Base-by-base conservation (phyloP, 2,888 invertebrate genomes). In the Diaphora mendica region DNA sequence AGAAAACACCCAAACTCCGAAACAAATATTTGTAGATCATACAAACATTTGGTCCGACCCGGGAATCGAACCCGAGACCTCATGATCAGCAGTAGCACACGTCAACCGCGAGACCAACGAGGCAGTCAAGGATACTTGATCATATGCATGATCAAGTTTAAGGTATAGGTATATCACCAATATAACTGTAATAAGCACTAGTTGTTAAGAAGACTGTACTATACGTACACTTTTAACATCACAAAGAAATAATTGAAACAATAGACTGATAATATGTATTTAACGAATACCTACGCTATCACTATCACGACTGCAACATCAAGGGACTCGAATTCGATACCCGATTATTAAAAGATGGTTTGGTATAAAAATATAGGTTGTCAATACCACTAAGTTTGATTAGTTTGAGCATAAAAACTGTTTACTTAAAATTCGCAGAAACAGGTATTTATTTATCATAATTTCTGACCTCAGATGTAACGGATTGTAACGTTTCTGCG, bases 361-460 rank as follows among this genome's bases (percentile, higher is more conserved):
- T 13, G 11, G 9, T 55, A 13, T 55, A 26, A 33, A 33, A 3
- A 33, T n/a, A n/a, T n/a, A n/a, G n/a, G n/a, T n/a, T n/a, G n/a
- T n/a, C n/a, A n/a, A n/a, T n/a, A n/a, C n/a, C n/a, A n/a, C n/a
- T 33, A 4, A 13, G 3, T 59, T n/a, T 26, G 13, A 13, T 59
- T 59, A 26, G 26, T 59, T 23, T 13, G 26, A 59, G 26, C 26
- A n/a, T n/a, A 13, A 59, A 59, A 59, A 26, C 26, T 26, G 59
- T 59, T 59, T 26, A 44, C 26, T 9, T n/a, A 59, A 42, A 13
- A 17, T 70, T 15, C 39, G 8, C 26, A 20, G 42, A 26, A 70
- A 70, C 59, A 30, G 17, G 20, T 62, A n/a, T 42, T 70, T 62
- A n/a, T 42, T 70, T 44, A 71, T n/a, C 39, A 71, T 66, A 5